Percentiles rank a stretch among this genome's conserved stretches.
Evolutionary conservation across 92 coral and sea anemone genomes (phyloP).

Genomic region (Virgularia gustaviana): DNA sequence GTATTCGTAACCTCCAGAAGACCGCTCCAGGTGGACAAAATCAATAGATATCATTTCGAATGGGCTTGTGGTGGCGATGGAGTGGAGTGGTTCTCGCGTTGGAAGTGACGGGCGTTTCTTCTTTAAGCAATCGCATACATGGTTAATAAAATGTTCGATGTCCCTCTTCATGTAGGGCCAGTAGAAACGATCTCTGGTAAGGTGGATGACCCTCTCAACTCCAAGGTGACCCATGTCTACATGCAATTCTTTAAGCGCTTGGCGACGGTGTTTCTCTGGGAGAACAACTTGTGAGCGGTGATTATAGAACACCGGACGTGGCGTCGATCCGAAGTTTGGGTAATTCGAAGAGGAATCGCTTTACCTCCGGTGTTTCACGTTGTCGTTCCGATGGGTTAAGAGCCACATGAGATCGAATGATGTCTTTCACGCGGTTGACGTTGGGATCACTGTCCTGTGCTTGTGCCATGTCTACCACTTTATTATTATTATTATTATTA

Average conservation of each 20-base stretch:
- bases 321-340: neutral
- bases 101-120: neutral
- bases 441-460: neutral
- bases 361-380: slow-evolving; percentile 5
- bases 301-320: neutral
- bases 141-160: slow-evolving; percentile 1
- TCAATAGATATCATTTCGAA: neutral
- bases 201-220: neutral
- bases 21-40: neutral
- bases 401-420: neutral
- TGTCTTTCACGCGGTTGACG: slow-evolving; percentile 4
- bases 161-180: no score
- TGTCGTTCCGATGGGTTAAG: neutral
- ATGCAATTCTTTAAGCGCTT: neutral
- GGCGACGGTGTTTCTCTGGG: neutral
- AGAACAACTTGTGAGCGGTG: neutral
- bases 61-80: neutral
- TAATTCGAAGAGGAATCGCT: neutral
- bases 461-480: neutral
- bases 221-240: slow-evolving; percentile 8
- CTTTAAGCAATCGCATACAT: neutral
- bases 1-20: slow-evolving; percentile 1
- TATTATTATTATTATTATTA: no score
- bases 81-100: neutral
- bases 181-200: neutral